These are phyloP conservation scores for Microtus pennsylvanicus DNA, from an alignment of 2,113 vertebrate species.

Conservation along the genomic window DNA sequence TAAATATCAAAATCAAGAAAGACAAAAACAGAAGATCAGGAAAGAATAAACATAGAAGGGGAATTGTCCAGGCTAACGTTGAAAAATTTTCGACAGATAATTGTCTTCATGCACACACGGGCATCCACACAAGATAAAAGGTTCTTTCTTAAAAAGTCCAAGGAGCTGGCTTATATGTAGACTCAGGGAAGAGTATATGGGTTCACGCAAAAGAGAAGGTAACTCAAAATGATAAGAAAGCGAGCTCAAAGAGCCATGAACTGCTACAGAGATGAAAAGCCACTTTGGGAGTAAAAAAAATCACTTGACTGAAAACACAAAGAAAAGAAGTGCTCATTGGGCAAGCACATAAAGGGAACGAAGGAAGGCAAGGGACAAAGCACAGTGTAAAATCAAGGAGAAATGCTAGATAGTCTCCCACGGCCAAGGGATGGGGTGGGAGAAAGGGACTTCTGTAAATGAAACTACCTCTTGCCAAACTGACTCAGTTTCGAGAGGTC, in stretches of 20 bases:
- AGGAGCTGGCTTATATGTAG: not conserved
- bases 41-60: not conserved
- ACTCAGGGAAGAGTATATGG: not conserved
- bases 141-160: not conserved
- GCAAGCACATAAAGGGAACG: not conserved
- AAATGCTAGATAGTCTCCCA: not conserved
- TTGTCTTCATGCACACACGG: not conserved
- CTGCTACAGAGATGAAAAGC: not conserved
- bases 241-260: not conserved
- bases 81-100: not conserved
- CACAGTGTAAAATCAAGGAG: not conserved
- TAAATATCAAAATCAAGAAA: slow-evolving; percentile 46
- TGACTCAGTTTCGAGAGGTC: not conserved
- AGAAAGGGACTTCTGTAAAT: not conserved
- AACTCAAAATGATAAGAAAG: not conserved
- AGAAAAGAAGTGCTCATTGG: not conserved
- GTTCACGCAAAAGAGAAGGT: slow-evolving; percentile 2
- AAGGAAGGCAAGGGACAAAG: not conserved
- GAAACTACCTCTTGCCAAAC: not conserved
- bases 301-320: not conserved
- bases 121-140: not conserved
- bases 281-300: not conserved
- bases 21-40: slow-evolving; percentile 31
- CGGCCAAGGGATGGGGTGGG: not conserved
- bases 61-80: not conserved